Evolutionary conservation across 2,888 invertebrate genomes (phyloP), one percentile per base, ranked within the genome.

Genomic region (Mesorhabditis spiculigera): DNA sequence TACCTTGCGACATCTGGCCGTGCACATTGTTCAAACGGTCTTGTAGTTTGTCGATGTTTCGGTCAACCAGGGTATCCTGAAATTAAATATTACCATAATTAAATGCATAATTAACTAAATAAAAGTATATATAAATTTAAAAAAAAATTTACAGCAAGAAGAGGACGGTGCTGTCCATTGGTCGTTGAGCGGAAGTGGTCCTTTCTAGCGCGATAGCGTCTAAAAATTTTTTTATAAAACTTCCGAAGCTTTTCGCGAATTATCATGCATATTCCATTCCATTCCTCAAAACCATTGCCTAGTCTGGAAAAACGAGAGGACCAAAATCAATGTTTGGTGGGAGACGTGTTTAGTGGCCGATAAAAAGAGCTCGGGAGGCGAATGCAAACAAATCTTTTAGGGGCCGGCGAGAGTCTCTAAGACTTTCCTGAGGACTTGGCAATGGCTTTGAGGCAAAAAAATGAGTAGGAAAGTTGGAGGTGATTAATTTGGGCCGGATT

Each of bases 161-260:
- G 77, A 61, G 83, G 83, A 63, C 76, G 76, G 43, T 76, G 74
- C 68, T 85, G 81, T 65, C 84, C 84, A 69, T 82, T 85, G 61
- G 79, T 78, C 16, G 74, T 71, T 2, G 72, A 43, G 4, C 75
- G 72, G 5, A 72, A 71, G 61, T 74, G 73, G 61, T 78, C 78
- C 67, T 76, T 76, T n/a, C 75, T 68, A 8, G 76, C 68, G 42
- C 81, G 79, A 69, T 76, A 78, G 6, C 81, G 78, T 6, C 82
- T 82, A 74, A 69, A 81, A 78, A 68, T 45, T 50, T 13, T 50
- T 63, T 10, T 16, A 63, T 16, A n/a, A 6, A 63, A 6, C 16
- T 16, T n/a, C 16, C 6, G 63, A n/a, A 63, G 13, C 28, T 63
- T 16, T 13, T 63, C 16, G 5, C 6, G 5, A n/a, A 6, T n/a